These are phyloP conservation scores for Rhynchotus rufescens DNA, from an alignment of 2,797 vertebrate species.

Conservation along the genomic window DNA sequence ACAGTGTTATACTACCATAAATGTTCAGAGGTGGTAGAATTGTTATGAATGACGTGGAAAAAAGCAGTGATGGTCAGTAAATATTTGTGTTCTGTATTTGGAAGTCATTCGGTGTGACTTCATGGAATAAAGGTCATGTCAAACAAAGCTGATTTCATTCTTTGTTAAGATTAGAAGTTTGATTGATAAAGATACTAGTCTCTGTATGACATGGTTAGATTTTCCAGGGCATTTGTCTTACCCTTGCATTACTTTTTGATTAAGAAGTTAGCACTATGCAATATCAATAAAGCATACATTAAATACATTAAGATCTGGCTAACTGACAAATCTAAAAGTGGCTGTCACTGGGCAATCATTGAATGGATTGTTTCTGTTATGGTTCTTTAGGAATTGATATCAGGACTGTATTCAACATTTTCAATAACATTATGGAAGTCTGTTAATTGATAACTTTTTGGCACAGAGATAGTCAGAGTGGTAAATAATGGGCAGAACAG, in stretches of 20 bases:
- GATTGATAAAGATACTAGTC: conserved; percentile 31
- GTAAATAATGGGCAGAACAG: conserved; percentile 12
- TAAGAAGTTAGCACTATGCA: conserved; percentile 62
- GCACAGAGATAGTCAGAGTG: conserved; percentile 3
- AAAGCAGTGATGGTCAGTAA: not conserved
- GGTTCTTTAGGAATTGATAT: conserved; percentile 49
- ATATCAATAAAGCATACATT: conserved; percentile 53
- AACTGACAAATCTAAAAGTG: conserved; percentile 49
- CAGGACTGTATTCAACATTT: conserved; percentile 53
- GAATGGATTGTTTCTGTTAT: conserved; percentile 44
- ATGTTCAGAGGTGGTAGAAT: not conserved
- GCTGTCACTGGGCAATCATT: conserved; percentile 28
- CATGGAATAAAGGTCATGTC: conserved; percentile 40
- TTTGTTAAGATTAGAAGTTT: conserved; percentile 39
- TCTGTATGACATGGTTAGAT: not conserved
- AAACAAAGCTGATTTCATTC: conserved; percentile 21
- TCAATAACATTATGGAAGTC: conserved; percentile 29
- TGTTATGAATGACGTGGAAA: not conserved
- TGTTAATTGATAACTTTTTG: conserved; percentile 53
- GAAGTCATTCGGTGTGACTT: conserved; percentile 22
- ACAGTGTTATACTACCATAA: not conserved
- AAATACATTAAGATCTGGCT: conserved; percentile 69
- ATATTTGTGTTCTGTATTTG: conserved; percentile 48
- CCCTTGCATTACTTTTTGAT: conserved; percentile 37
- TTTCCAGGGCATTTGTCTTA: conserved; percentile 35